Base-by-base conservation (phyloP, 1,140 invertebrate species). In the Mercenaria mercenaria region DNA sequence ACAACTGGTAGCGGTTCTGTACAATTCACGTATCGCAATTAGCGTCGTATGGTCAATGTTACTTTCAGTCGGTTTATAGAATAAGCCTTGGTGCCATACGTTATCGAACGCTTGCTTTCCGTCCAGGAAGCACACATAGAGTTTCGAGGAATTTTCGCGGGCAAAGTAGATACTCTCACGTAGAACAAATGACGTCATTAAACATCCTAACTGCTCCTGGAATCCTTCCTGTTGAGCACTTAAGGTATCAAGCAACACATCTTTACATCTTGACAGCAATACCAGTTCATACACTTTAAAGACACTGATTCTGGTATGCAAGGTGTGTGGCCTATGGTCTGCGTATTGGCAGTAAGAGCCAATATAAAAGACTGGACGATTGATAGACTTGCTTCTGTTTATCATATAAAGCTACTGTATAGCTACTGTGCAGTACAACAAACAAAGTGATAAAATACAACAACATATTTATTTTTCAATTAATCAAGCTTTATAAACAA, bases 211-310 rank as follows among this genome's bases (percentile, higher is more conserved):
- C 2, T 67, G 11, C 4, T 85, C n/a, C 26, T 85, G 82, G 47
- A 85, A 85, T 1, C 82, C 82, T 11, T 67, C 64, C 43, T 85
- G 82, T 72, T 85, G 67, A 34, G 0, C 6, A 26, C 47, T 85
- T 61, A 82, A n/a, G 6, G 8, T 2, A 11, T 50, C 6, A 11
- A 85, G 15, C 13, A 85, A 26, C 4, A 47, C 4, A 15, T 20
- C 29, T 23, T 74, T 85, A 26, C 64, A 85, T 15, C 82, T 3
- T 32, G n/a, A 3, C 15, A 82, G 29, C 26, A 82, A 41, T 10
- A 82, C 26, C 20, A 34, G 8, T 82, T 82, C 80, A 82, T 26
- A 85, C 23, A 72, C 3, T 52, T 74, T 85, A 23, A 84, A 29
- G 10, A 82, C 37, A 6, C n/a, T n/a, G n/a, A n/a, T n/a, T n/a